Evolutionary conservation across 2,113 vertebrate species (phyloP), one percentile per base, ranked within the genome.

Genomic region (Burhinus oedicnemus): DNA sequence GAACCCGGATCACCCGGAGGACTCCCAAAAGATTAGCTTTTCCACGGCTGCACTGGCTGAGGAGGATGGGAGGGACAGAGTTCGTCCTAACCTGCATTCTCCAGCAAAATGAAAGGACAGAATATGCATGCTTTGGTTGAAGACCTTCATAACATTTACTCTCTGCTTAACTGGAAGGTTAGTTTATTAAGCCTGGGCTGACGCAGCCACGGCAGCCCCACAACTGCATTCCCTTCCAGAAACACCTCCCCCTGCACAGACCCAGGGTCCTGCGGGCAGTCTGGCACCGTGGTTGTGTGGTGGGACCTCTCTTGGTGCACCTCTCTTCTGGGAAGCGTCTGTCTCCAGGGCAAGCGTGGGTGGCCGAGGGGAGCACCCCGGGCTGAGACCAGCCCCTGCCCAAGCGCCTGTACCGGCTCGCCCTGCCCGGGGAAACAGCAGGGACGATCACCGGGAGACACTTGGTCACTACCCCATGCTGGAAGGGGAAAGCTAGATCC

Each of bases 1-100:
- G 79, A 94, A 78, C 93, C 90, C 1, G 8, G 40, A 61, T 95
- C 90, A 89, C 83, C 92, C 85, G 1, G 4, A 95, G 92, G 94
- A 86, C 60, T 90, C 90, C 90, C 88, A 34, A 47, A 93, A 93
- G 62, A 90, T 93, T 47, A 91, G 78, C 36, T 88, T 17, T 32
- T 82, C 91, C 84, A n/a, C 1, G 6, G 84, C 71, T 58, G 25
- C 69, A 38, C 68, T 51, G 76, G 20, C 47, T 60, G 91, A 30
- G 81, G 38, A 93, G 55, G 40, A 68, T 51, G 65, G 64, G 61
- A 84, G 36, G 32, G 79, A 66, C 30, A 57, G 61, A 72, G 51
- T 54, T 34, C 12, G 64, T 29, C 81, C 75, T 94, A 92, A 95
- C 82, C 77, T 66, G 62, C 7, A 3, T 69, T 95, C 58, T 54